Conservation (phyloP, 2,113 vertebrate genomes). For the Chiloscyllium plagiosum region DNA sequence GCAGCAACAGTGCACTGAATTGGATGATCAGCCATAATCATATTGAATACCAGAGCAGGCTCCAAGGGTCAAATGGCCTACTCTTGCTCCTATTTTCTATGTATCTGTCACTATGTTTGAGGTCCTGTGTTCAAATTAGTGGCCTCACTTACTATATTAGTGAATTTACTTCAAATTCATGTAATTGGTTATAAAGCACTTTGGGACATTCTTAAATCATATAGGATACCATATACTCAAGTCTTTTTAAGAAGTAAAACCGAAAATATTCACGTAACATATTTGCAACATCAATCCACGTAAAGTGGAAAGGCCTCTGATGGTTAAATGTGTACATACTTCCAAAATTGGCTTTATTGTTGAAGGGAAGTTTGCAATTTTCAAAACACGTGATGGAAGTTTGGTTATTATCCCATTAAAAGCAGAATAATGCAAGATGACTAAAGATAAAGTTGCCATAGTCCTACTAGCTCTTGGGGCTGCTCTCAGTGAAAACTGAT, state of each 20-base stretch:
- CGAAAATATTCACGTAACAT: neutral
- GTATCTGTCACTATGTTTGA: neutral
- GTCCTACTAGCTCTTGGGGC: no score
- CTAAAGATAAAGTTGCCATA: neutral
- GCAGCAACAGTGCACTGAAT: no score
- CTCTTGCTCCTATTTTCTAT: no score
- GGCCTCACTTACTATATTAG: neutral
- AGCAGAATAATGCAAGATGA: neutral
- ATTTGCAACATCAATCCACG: neutral
- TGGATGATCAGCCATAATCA: no score
- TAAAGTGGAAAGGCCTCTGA: neutral
- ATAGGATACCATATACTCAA: neutral
- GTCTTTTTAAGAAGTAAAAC: neutral
- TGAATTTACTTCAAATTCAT: neutral
- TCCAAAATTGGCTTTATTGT: neutral
- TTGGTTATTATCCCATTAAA: neutral
- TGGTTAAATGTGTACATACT: neutral
- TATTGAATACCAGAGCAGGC: no score
- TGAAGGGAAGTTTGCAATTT: neutral
- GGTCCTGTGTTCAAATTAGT: neutral
- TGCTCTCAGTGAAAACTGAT: no score
- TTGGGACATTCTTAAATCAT: neutral
- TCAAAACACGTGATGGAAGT: neutral
- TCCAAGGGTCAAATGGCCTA: no score
- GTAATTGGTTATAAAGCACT: neutral